These are phyloP conservation scores for Epizoanthus illoricatus DNA, from an alignment of 92 coral and sea anemone genomes.

Conservation along the genomic window DNA sequence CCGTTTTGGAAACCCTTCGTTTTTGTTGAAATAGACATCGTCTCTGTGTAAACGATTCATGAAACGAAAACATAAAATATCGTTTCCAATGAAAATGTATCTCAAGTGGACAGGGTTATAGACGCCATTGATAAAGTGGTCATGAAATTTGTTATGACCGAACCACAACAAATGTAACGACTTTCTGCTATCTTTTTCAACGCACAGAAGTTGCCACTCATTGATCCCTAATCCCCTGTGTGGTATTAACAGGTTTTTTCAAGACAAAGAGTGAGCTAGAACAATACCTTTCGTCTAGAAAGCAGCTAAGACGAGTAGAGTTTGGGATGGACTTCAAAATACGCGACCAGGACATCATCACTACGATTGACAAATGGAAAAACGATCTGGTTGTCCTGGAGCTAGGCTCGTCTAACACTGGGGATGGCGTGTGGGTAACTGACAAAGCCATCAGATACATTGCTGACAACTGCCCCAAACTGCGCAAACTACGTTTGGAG, in stretches of 20 bases:
- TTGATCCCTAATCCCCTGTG: no score
- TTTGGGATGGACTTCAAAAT: conserved; percentile 82
- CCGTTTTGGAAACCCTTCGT: no score
- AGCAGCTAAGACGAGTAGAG: conserved; percentile 64
- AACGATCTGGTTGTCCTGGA: conserved; percentile 77
- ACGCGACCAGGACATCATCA: conserved; percentile 80
- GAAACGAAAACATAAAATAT: no score
- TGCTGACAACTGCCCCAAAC: conserved; percentile 81
- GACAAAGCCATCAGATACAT: conserved; percentile 77
- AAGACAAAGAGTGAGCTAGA: conserved; percentile 46
- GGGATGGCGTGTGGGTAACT: conserved; percentile 80
- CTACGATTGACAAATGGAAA: conserved; percentile 79
- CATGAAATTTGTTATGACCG: no score
- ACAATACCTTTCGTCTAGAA: conserved; percentile 33
- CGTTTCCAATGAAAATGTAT: no score
- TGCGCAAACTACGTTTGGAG: conserved; percentile 89
- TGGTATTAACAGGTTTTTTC: conserved; percentile 28
- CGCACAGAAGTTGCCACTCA: no score
- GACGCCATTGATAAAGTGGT: no score
- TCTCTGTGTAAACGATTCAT: no score
- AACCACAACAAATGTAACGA: no score
- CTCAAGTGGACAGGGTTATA: no score
- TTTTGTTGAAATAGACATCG: no score
- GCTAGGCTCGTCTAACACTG: conserved; percentile 85
- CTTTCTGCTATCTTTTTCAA: no score